Conservation (phyloP, 2,888 invertebrate species). For the Psylliodes chrysocephalus region DNA sequence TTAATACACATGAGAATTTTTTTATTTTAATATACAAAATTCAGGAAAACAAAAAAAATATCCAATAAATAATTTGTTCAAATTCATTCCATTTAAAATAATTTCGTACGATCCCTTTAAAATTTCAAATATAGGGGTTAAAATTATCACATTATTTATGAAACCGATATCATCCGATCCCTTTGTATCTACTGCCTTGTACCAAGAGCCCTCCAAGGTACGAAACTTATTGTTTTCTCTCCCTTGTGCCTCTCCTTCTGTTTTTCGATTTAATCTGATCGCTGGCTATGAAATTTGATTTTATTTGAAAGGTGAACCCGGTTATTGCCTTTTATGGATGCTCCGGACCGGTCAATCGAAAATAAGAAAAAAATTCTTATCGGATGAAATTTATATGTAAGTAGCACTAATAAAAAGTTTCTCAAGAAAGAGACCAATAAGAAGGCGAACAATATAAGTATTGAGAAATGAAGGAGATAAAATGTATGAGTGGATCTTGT, state of each 20-base stretch:
- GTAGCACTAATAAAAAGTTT: conserved; percentile 1
- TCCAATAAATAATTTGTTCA: no score
- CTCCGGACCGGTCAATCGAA: conserved; percentile 36
- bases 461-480: neutral
- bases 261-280: conserved; percentile 52
- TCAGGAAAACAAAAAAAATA: no score
- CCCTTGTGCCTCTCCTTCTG: conserved; percentile 22
- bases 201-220: neutral
- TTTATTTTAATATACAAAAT: no score
- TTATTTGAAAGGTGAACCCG: conserved; percentile 51
- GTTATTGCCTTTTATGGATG: conserved; percentile 50
- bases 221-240: conserved; percentile 43
- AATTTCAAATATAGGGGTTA: no score
- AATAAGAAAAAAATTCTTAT: conserved; percentile 28
- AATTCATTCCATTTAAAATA: no score
- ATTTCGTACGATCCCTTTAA: no score
- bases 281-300: conserved; percentile 55
- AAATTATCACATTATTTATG: no score
- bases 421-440: neutral
- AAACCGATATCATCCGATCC: neutral
- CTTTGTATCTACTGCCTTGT: neutral
- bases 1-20: no score
- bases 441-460: neutral
- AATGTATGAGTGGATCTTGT: no score
- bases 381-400: conserved; percentile 25